Evolutionary conservation across 2,888 invertebrate species (phyloP).

Genomic region (Loripinus fragilis): DNA sequence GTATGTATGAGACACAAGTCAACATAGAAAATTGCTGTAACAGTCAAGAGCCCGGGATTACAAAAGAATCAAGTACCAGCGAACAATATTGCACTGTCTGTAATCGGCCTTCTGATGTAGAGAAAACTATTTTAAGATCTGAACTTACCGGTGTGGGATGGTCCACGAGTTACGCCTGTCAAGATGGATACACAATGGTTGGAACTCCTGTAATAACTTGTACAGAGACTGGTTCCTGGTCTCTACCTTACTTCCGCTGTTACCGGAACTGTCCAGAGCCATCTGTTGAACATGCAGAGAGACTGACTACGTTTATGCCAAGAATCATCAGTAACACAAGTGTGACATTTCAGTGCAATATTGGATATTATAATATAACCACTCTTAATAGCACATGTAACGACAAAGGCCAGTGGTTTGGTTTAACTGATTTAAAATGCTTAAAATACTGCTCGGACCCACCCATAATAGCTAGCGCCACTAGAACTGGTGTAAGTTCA

Average conservation of each 20-base stretch:
- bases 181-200: background rate
- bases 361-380: conserved; percentile 5
- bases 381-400: background rate
- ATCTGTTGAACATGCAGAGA: background rate
- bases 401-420: background rate
- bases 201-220: background rate
- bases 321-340: background rate
- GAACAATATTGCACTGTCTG: too few relatives aligned
- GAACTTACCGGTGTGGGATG: background rate
- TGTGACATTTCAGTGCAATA: background rate
- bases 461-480: background rate
- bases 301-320: too few relatives aligned
- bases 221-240: background rate
- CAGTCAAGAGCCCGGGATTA: too few relatives aligned
- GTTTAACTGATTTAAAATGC: background rate
- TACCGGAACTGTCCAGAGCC: background rate
- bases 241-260: background rate
- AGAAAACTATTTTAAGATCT: too few relatives aligned
- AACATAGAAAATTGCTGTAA: too few relatives aligned
- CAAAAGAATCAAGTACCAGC: too few relatives aligned
- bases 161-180: background rate
- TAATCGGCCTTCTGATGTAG: too few relatives aligned
- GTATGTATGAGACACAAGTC: too few relatives aligned
- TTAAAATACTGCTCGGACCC: background rate
- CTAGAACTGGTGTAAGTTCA: background rate